phyloP scores from a whole-genome alignment of 92 coral and sea anemone species.

The Zoanthus gigantus region DNA sequence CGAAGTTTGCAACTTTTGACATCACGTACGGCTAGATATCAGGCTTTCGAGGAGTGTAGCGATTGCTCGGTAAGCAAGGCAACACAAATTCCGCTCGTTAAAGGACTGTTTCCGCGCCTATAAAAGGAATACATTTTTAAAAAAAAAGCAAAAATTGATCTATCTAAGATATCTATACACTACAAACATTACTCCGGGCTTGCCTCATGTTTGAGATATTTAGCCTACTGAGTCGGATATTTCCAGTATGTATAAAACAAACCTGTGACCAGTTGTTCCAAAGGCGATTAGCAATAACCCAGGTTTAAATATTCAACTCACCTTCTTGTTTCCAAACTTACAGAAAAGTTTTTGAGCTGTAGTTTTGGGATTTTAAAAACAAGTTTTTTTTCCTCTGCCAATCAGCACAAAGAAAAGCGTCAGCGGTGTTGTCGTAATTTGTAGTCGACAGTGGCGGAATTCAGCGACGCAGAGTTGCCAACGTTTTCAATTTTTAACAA shows the following conservation, averaged over 20 bases:
- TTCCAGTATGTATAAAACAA: not conserved
- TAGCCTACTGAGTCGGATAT: too few relatives aligned
- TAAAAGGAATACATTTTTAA: not conserved
- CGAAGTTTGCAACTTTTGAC: not conserved
- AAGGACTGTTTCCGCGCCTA: conserved; percentile 41
- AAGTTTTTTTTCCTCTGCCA: too few relatives aligned
- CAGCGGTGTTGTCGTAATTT: not conserved
- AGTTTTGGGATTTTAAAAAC: too few relatives aligned
- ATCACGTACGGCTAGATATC: conserved; percentile 7
- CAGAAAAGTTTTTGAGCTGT: too few relatives aligned
- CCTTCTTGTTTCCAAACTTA: too few relatives aligned
- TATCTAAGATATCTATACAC: too few relatives aligned
- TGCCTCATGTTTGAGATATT: too few relatives aligned
- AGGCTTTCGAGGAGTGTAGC: not conserved
- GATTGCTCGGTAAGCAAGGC: not conserved
- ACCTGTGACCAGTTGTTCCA: not conserved
- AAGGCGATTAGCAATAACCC: too few relatives aligned
- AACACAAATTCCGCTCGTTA: not conserved
- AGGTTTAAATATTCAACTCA: too few relatives aligned
- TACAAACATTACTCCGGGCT: not conserved
- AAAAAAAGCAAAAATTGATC: not conserved
- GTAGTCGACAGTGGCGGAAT: too few relatives aligned
- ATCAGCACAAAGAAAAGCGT: too few relatives aligned
- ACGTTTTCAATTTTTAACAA: not conserved
- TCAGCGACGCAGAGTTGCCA: not conserved